Conservation (phyloP, 2,888 invertebrate species). For the Ophion costatus region DNA sequence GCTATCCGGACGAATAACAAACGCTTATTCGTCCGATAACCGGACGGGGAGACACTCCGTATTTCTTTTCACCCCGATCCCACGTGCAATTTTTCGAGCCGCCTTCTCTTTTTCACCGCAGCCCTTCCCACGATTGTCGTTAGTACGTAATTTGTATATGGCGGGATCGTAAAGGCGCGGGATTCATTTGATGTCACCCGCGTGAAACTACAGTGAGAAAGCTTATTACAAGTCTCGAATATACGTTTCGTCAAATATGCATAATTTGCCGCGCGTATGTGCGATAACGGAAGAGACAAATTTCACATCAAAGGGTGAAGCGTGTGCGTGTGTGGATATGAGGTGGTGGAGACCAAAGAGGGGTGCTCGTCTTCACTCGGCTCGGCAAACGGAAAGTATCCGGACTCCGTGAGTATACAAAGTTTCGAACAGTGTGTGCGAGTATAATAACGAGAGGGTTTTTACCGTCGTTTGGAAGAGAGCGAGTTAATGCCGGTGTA, state of each 20-base stretch:
- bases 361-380: not conserved
- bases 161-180: no score
- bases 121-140: no score
- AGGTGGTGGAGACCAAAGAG: not conserved
- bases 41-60: no score
- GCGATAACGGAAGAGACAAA: not conserved
- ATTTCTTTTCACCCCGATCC: no score
- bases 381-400: not conserved
- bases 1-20: no score
- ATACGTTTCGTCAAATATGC: not conserved
- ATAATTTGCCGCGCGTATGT: not conserved
- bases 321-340: not conserved
- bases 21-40: no score
- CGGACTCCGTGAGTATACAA: not conserved
- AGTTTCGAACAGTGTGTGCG: not conserved
- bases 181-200: no score
- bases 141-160: no score
- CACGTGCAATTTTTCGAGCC: no score
- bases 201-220: no score
- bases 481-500: not conserved
- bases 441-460: conserved; percentile 15
- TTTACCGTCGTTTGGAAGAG: conserved; percentile 65
- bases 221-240: not conserved
- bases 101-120: no score
- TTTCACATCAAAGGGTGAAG: conserved; percentile 18